phyloP scores from a whole-genome alignment of 2,888 invertebrate species.

The Acleris cristana region DNA sequence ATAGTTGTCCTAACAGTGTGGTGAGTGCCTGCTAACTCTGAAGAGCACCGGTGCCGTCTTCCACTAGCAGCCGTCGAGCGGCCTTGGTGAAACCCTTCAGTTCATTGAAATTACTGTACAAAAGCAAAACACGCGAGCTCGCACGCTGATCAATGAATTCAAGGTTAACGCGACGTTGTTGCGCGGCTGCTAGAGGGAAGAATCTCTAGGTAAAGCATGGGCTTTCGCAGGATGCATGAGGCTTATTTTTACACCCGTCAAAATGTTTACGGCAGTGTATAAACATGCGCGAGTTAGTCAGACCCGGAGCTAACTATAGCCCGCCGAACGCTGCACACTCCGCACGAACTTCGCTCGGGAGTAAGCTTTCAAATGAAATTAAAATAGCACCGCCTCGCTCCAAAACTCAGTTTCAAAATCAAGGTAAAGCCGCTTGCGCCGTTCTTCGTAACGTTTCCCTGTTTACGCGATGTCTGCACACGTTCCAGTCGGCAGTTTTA shows the following conservation, averaged over 20 bases:
- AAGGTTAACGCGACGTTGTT: slow-evolving; percentile 19
- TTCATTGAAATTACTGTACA: slow-evolving; percentile 31
- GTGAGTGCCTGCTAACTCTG: slow-evolving; percentile 76
- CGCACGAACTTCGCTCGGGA: slow-evolving; percentile 77
- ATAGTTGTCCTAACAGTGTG: slow-evolving; percentile 75
- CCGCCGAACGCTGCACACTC: slow-evolving; percentile 58
- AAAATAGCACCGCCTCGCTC: slow-evolving; percentile 76
- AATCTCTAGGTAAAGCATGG: slow-evolving; percentile 64
- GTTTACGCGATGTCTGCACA: slow-evolving; percentile 63
- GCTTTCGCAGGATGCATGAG: slow-evolving; percentile 59
- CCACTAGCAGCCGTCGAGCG: slow-evolving; percentile 14
- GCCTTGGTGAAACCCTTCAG: slow-evolving; percentile 16
- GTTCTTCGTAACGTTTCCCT: slow-evolving; percentile 71
- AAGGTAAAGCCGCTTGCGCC: slow-evolving; percentile 78
- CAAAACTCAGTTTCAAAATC: slow-evolving; percentile 80
- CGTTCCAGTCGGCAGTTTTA: slow-evolving; percentile 56
- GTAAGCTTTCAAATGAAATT: slow-evolving; percentile 72
- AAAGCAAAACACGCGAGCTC: slow-evolving; percentile 27
- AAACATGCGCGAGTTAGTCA: slow-evolving; percentile 46
- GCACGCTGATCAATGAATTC: slow-evolving; percentile 22
- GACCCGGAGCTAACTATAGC: slow-evolving; percentile 61
- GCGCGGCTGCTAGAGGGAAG: slow-evolving; percentile 20
- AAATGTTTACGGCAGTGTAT: slow-evolving; percentile 37
- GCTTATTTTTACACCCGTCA: slow-evolving; percentile 45
- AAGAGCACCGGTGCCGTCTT: slow-evolving; percentile 17